These are phyloP conservation scores for Ammodytes dubius DNA, from an alignment of 2,113 vertebrate genomes.

Conservation along the genomic window DNA sequence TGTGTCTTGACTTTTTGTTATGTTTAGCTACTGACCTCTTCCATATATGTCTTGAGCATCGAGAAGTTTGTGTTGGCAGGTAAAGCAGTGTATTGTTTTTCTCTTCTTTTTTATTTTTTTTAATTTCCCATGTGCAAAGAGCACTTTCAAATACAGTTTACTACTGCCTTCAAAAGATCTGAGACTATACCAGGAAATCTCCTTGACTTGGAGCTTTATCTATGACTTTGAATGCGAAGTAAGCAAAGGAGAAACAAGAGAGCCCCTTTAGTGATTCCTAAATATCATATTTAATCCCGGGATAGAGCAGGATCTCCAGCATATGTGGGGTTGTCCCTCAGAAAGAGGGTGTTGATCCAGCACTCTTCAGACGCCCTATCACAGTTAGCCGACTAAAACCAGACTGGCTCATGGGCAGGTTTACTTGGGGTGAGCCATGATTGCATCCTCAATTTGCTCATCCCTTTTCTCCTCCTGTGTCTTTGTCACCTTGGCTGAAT, in stretches of 20 bases:
- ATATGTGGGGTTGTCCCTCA: constrained; percentile 52
- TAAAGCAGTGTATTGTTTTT: too few relatives aligned
- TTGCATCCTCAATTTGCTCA: background rate
- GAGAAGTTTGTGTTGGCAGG: background rate
- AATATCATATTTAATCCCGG: constrained; percentile 75
- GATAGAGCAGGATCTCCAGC: constrained; percentile 60
- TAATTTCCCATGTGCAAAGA: background rate
- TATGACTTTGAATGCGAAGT: background rate
- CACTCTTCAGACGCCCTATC: constrained; percentile 1
- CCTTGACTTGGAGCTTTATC: background rate
- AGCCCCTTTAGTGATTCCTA: constrained; percentile 27
- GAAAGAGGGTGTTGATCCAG: constrained; percentile 34
- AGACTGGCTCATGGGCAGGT: constrained; percentile 19
- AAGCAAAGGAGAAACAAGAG: constrained; percentile 5
- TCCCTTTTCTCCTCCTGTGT: background rate
- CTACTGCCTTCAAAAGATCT: background rate
- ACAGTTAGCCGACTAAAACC: constrained; percentile 18
- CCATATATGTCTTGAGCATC: background rate
- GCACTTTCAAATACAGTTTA: background rate
- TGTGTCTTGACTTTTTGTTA: constrained; percentile 23
- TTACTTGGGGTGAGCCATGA: constrained; percentile 32
- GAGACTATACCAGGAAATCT: background rate
- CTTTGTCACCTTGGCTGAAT: constrained; percentile 1
- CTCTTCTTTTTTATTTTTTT: background rate
- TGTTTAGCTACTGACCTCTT: background rate